Conservation (phyloP, 2,888 invertebrate species). For the Euphydryas editha region DNA sequence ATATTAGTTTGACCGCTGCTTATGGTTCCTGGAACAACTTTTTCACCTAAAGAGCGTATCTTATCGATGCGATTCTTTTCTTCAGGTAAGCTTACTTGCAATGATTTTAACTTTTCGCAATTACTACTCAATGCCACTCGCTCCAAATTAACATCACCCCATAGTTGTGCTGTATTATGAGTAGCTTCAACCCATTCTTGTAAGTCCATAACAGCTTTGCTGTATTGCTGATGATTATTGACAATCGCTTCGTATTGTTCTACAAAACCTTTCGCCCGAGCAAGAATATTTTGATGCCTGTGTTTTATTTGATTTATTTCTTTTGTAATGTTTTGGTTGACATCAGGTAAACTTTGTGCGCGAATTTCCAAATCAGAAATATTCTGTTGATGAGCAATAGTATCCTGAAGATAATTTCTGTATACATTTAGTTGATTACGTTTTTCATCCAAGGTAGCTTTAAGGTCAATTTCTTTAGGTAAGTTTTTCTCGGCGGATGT, state of each 20-base stretch:
- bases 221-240: constrained; percentile 94
- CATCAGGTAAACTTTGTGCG: constrained; percentile 91
- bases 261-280: constrained; percentile 89
- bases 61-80: constrained; percentile 93
- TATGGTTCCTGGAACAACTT: constrained; percentile 93
- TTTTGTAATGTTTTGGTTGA: constrained; percentile 88
- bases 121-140: constrained; percentile 93
- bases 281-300: constrained; percentile 88
- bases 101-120: constrained; percentile 91
- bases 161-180: constrained; percentile 90
- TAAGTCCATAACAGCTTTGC: constrained; percentile 92
- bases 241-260: constrained; percentile 94
- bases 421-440: constrained; percentile 93
- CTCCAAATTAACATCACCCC: constrained; percentile 93
- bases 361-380: constrained; percentile 91
- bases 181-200: constrained; percentile 95
- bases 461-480: constrained; percentile 90
- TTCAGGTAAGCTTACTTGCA: constrained; percentile 91
- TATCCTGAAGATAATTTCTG: constrained; percentile 91
- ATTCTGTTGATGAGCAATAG: constrained; percentile 92
- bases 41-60: constrained; percentile 92
- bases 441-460: constrained; percentile 95
- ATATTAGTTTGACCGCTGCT: constrained; percentile 93
- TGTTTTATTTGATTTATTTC: constrained; percentile 87
- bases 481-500: constrained; percentile 89